Conservation (phyloP, 2,888 invertebrate genomes). For the Xestia sexstrigata region DNA sequence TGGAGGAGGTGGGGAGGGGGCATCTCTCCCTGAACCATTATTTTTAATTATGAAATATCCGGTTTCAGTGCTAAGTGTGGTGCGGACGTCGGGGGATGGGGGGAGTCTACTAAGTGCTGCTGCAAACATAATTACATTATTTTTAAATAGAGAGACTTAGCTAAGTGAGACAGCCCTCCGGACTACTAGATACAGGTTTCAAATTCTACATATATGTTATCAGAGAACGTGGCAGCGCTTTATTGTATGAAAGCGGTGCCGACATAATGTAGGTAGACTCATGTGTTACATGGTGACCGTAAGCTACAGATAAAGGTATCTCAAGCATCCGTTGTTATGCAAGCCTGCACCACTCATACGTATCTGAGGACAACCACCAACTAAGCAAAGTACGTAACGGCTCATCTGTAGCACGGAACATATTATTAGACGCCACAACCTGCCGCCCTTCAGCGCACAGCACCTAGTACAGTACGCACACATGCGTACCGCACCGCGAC, state of each 20-base stretch:
- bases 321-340: neutral
- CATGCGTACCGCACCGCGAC: neutral
- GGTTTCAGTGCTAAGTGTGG: constrained; percentile 31
- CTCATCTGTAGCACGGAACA: constrained; percentile 21
- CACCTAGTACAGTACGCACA: neutral
- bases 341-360: neutral
- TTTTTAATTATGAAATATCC: constrained; percentile 59
- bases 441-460: constrained; percentile 18
- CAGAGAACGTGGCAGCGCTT: neutral
- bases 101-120: constrained; percentile 1
- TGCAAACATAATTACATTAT: neutral
- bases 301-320: neutral
- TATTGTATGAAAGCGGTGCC: neutral
- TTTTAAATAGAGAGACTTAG: neutral
- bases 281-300: neutral
- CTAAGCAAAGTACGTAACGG: neutral
- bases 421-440: constrained; percentile 28
- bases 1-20: neutral
- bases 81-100: too few species aligned
- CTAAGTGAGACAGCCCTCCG: neutral
- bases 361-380: neutral
- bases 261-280: neutral
- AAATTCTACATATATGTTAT: neutral
- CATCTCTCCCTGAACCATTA: constrained; percentile 34
- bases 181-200: too few species aligned